Conservation (phyloP, 1,140 invertebrate species). For the Adelges cooleyi region DNA sequence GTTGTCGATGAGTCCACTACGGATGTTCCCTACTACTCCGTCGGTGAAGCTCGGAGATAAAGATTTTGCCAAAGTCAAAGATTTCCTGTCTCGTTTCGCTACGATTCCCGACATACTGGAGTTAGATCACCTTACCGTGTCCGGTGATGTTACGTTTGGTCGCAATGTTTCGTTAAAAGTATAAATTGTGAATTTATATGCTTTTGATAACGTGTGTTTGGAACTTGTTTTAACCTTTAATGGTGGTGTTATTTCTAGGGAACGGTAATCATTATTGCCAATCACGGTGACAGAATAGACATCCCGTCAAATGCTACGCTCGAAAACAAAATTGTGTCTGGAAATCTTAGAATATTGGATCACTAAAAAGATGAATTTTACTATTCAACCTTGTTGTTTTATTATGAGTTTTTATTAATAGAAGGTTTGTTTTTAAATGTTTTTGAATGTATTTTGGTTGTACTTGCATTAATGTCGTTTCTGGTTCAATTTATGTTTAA, state of each 20-base stretch:
- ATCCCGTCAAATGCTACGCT: slow-evolving; percentile 93
- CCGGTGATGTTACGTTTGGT: slow-evolving; percentile 98
- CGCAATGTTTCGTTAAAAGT: slow-evolving; percentile 84
- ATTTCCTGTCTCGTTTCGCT: slow-evolving; percentile 86
- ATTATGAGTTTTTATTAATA: no score
- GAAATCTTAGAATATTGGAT: slow-evolving; percentile 95
- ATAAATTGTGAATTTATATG: slow-evolving; percentile 31
- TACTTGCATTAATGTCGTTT: no score
- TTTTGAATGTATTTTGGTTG: no score
- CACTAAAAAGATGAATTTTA: no score
- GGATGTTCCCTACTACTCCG: slow-evolving; percentile 93
- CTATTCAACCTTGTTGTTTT: no score
- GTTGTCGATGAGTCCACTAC: slow-evolving; percentile 81
- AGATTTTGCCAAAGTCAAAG: slow-evolving; percentile 64
- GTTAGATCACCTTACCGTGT: slow-evolving; percentile 96
- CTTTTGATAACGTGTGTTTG: no score
- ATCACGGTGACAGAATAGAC: slow-evolving; percentile 98
- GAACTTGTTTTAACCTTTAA: no score
- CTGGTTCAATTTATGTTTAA: no score
- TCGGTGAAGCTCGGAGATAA: slow-evolving; percentile 92
- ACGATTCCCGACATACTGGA: slow-evolving; percentile 95
- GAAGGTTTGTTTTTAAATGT: no score
- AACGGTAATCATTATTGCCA: slow-evolving; percentile 98
- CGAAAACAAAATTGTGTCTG: slow-evolving; percentile 99
- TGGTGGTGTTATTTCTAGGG: slow-evolving; percentile 51